These are phyloP conservation scores for Orchesella cincta DNA, from an alignment of 1,140 invertebrate genomes.

Conservation along the genomic window DNA sequence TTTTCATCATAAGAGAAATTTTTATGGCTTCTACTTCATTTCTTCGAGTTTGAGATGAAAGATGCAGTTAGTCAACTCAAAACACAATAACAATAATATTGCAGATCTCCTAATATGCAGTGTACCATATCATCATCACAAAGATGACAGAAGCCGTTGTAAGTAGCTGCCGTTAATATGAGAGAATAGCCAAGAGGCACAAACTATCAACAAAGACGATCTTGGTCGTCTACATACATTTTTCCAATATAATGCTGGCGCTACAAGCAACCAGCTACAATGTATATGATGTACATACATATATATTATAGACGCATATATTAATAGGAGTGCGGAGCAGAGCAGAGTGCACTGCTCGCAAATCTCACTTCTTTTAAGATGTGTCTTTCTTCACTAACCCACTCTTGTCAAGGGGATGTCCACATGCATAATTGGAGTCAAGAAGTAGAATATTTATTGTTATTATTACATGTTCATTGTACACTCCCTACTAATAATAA, in stretches of 20 bases:
- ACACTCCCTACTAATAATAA: conserved; percentile 10
- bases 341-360: not conserved
- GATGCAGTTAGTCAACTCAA: not conserved
- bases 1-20: conserved; percentile 13
- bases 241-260: not conserved
- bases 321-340: too few species aligned
- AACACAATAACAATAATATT: not conserved
- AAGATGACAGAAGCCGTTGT: conserved; percentile 7
- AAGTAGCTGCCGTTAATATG: not conserved
- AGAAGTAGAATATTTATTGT: conserved; percentile 14
- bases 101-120: not conserved
- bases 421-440: conserved; percentile 20
- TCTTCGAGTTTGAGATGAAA: not conserved
- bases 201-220: not conserved
- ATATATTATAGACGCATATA: too few species aligned
- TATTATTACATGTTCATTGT: conserved; percentile 7
- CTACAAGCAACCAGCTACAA: too few species aligned
- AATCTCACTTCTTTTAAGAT: not conserved
- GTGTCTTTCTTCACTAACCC: conserved; percentile 17
- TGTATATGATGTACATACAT: too few species aligned
- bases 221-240: not conserved
- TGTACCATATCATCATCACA: not conserved
- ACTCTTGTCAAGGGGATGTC: conserved; percentile 15
- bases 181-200: conserved; percentile 2
- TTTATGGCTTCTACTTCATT: not conserved